Conservation (phyloP, 2,797 vertebrate genomes). For the Mormyrus hasselquistii region DNA sequence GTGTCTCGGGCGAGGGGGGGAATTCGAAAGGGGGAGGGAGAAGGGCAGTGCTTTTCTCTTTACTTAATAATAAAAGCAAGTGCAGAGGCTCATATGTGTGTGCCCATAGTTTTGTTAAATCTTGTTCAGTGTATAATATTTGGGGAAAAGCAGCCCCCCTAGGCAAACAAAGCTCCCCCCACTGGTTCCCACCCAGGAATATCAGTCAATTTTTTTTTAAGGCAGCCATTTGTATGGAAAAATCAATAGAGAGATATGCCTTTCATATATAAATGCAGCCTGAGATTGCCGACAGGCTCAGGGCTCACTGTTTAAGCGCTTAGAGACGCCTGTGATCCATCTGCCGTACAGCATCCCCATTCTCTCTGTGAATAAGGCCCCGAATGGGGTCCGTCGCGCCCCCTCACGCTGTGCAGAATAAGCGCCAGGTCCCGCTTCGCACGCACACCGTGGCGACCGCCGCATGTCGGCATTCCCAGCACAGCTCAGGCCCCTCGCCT, state of each 20-base stretch:
- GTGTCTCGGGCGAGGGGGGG: not conserved
- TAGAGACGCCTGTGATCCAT: not conserved
- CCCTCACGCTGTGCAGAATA: not conserved
- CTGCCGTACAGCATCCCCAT: not conserved
- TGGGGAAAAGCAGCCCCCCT: not conserved
- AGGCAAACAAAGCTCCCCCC: not conserved
- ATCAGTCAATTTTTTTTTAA: not conserved
- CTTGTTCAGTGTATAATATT: not conserved
- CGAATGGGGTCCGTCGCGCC: not conserved
- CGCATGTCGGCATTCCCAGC: not conserved
- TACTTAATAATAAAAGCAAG: not conserved
- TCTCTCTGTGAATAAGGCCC: not conserved
- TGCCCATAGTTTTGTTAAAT: not conserved
- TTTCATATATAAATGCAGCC: not conserved
- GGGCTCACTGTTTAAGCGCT: not conserved
- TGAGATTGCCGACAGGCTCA: not conserved
- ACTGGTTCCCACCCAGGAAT: not conserved
- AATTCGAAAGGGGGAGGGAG: not conserved
- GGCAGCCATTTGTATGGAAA: not conserved
- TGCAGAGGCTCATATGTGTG: not conserved
- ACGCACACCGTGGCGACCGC: not conserved
- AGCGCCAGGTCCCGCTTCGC: not conserved
- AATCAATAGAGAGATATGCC: conserved; percentile 1
- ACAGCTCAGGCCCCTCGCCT: not conserved
- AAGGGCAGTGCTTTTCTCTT: not conserved